phyloP scores from a whole-genome alignment of 2,113 vertebrate species.

The Lagopus leucura region DNA sequence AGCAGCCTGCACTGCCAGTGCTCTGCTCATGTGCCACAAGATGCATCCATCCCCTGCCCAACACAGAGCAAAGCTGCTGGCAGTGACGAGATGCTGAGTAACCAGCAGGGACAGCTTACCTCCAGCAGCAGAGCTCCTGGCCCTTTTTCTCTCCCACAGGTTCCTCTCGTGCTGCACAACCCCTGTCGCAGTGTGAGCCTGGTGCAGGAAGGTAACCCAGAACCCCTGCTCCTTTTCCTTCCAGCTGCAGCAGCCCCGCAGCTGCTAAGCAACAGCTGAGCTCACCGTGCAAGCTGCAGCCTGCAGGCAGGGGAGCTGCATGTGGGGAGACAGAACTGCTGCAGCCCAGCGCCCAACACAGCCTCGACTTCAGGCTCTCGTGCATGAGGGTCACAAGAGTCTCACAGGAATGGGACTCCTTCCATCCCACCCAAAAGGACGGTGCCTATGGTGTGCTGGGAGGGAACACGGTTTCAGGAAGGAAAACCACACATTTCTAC shows the following conservation, averaged over 20 bases:
- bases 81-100: not conserved
- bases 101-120: slow-evolving; percentile 20
- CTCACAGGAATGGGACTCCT: no score
- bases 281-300: not conserved
- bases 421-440: no score
- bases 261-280: slow-evolving; percentile 58
- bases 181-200: accelerated
- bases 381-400: not conserved
- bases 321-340: not conserved
- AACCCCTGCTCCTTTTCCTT: not conserved
- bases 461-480: no score
- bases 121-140: not conserved
- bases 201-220: not conserved
- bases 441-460: no score
- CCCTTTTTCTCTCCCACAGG: not conserved
- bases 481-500: no score
- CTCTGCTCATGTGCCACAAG: not conserved
- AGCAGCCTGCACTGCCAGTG: accelerated
- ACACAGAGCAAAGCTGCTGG: not conserved
- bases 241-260: not conserved
- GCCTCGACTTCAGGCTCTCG: accelerated
- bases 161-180: not conserved
- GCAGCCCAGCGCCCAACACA: accelerated
- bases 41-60: not conserved
- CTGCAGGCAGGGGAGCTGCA: not conserved